Conservation (phyloP, 2,888 invertebrate genomes). For the Caenorhabditis sp. region DNA sequence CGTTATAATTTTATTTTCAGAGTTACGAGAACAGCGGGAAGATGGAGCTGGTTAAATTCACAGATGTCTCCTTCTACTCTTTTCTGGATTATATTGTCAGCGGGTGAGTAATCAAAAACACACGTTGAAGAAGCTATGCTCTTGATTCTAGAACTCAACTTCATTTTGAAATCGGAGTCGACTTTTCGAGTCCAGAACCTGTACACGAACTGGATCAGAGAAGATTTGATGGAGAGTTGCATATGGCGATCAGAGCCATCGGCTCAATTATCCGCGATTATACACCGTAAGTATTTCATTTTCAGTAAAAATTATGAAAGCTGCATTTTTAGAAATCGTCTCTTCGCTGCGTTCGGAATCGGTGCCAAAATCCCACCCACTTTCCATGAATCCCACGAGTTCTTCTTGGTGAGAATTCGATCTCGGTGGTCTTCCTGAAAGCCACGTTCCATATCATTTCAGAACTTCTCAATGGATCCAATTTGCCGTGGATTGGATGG, state of each 20-base stretch:
- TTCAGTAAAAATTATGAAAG: neutral
- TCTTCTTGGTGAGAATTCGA: slow-evolving; percentile 77
- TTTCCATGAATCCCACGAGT: slow-evolving; percentile 81
- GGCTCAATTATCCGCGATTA: slow-evolving; percentile 80
- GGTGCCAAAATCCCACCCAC: slow-evolving; percentile 82
- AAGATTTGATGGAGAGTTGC: slow-evolving; percentile 73
- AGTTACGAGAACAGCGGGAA: slow-evolving; percentile 77
- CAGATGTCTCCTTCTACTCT: slow-evolving; percentile 79
- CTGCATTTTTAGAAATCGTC: slow-evolving; percentile 73
- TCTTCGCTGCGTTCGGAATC: slow-evolving; percentile 81
- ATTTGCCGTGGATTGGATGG: slow-evolving; percentile 80
- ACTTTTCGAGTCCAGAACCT: slow-evolving; percentile 69
- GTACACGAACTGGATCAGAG: slow-evolving; percentile 68
- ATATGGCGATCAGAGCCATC: slow-evolving; percentile 78
- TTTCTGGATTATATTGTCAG: slow-evolving; percentile 81
- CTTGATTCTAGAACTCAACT: slow-evolving; percentile 71
- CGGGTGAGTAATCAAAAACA: slow-evolving; percentile 61
- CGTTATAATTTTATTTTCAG: slow-evolving; percentile 20
- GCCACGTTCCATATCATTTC: neutral
- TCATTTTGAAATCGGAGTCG: slow-evolving; percentile 74
- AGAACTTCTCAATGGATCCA: slow-evolving; percentile 80
- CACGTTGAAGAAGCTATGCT: neutral
- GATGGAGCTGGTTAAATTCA: slow-evolving; percentile 79
- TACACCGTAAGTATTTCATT: slow-evolving; percentile 68
- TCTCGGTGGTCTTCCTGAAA: too few relatives aligned